Evolutionary conservation across 64 coral and sea anemone species (phyloP), one percentile per base, ranked within the genome.

Genomic region (Astreopora myriophthalma): DNA sequence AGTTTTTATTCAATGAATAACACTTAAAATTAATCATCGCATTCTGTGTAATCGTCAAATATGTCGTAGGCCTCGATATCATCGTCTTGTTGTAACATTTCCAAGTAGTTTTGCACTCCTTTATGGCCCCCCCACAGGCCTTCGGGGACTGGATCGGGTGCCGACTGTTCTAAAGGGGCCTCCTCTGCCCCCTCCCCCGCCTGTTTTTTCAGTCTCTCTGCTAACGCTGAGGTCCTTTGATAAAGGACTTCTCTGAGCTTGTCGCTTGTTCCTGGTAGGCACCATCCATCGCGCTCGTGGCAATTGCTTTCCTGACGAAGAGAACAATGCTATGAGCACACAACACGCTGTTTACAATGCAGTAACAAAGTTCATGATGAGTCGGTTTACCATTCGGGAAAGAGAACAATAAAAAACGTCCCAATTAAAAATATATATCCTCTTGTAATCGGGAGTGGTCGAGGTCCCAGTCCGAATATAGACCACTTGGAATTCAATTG

Each of bases 51-150:
- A 13, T 90, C 91, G 10, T 93, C 95, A 7, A 90, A 79, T 29
- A 96, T 90, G 72, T 96, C 95, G 51, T 93, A 96, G 30, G 95
- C 86, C 36, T 96, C 95, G 20, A 96, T 83, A 64, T 90, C 91
- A 36, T 96, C 95, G 85, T 94, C 95, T n/a, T 87, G 75, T 39
- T 93, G 60, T 1, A 96, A 31, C 87, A 96, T 90, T 39, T 96
- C 91, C 16, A 96, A 92, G 81, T 86, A 96, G 24, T 82, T 93
- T 33, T 85, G 85, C 10, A 93, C 92, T 8, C 93, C 91, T 61
- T 89, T 87, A 49, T 93, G 87, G 2, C 91, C 91, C 0, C 17
- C 46, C 95, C 95, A 96, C 68, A 72, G 61, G 17, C 90, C 92
- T 57, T 34, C 87, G 29, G 25, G 34, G 75, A 87, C 65, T 16